phyloP scores from a whole-genome alignment of 2,113 vertebrate genomes.

The Pycnonotus jocosus region DNA sequence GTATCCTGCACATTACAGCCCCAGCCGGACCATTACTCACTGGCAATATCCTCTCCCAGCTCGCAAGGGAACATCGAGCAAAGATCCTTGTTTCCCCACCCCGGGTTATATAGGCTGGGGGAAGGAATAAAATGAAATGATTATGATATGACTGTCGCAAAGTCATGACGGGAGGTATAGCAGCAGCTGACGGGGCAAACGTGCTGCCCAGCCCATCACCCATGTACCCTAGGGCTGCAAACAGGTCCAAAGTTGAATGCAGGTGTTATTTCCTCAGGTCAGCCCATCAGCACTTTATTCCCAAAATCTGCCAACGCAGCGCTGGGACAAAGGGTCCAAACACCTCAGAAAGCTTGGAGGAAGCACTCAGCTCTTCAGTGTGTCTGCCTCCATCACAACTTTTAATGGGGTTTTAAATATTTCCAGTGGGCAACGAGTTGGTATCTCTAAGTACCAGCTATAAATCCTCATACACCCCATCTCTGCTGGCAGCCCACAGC shows the following conservation, averaged over 20 bases:
- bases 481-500: not conserved
- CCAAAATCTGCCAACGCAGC: not conserved
- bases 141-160: not conserved
- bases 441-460: not conserved
- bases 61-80: conserved; percentile 35
- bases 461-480: accelerated
- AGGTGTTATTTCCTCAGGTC: not conserved
- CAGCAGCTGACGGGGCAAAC: not conserved
- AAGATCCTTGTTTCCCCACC: conserved; percentile 53
- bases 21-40: conserved; percentile 71
- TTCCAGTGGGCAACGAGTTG: not conserved
- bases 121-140: not conserved
- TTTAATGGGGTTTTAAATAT: not conserved
- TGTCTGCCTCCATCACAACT: not conserved
- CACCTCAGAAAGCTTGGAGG: not conserved
- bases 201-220: not conserved
- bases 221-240: not conserved
- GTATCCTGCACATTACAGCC: conserved; percentile 75
- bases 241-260: not conserved
- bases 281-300: not conserved
- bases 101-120: not conserved
- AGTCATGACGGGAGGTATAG: not conserved
- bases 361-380: accelerated
- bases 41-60: conserved; percentile 68
- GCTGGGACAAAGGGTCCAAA: not conserved